phyloP scores from a whole-genome alignment of 2,797 vertebrate species.

The Petrocephalus schoutedeni region DNA sequence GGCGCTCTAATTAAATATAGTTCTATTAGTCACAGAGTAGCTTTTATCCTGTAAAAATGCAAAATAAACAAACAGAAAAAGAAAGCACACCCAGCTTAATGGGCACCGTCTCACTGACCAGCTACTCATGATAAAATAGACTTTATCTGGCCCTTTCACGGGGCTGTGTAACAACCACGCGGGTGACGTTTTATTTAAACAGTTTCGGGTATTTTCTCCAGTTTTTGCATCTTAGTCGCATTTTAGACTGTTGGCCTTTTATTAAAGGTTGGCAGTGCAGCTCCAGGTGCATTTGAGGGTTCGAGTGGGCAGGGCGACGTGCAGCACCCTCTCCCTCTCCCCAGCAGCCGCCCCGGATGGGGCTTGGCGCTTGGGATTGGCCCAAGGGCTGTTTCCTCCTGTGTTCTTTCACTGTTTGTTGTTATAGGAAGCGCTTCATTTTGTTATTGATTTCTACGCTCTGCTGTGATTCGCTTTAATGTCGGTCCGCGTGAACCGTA shows the following conservation, averaged over 20 bases:
- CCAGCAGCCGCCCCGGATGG: not conserved
- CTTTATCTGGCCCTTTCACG: not conserved
- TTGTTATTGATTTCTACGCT: not conserved
- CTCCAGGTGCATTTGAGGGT: not conserved
- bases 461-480: not conserved
- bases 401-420: not conserved
- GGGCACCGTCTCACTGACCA: not conserved
- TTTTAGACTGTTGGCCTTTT: not conserved
- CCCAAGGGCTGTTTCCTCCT: not conserved
- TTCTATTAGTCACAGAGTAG: not conserved
- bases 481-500: not conserved
- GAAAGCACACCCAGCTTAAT: not conserved
- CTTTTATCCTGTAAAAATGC: not conserved
- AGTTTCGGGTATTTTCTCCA: not conserved
- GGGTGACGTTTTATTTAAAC: not conserved
- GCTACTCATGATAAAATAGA: not conserved
- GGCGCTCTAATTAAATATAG: not conserved
- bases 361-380: not conserved
- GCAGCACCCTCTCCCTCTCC: not conserved
- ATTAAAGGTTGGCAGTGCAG: not conserved
- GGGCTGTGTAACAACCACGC: not conserved
- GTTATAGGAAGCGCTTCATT: not conserved
- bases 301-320: not conserved
- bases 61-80: not conserved
- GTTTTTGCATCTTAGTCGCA: not conserved